phyloP scores from a whole-genome alignment of 92 coral and sea anemone genomes.

The Porites lobata region DNA sequence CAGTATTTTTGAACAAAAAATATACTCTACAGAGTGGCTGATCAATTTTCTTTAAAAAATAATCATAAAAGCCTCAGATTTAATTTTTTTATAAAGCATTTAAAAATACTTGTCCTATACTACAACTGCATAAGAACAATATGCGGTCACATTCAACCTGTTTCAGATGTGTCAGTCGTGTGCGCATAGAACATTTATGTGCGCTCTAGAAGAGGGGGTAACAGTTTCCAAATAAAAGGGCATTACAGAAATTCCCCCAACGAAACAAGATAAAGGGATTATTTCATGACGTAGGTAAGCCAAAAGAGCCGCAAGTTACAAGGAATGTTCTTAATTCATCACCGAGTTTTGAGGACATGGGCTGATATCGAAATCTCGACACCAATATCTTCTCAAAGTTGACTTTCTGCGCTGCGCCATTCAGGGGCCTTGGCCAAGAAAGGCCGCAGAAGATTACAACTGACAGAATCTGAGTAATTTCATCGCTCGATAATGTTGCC shows the following conservation, averaged over 20 bases:
- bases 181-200: neutral
- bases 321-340: conserved; percentile 57
- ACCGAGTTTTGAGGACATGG: conserved; percentile 31
- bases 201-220: neutral
- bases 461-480: neutral
- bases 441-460: neutral
- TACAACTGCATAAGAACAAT: neutral
- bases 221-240: conserved; percentile 24
- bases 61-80: neutral
- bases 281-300: conserved; percentile 37
- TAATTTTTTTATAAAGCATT: neutral
- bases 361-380: conserved; percentile 59
- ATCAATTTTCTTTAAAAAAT: conserved; percentile 36
- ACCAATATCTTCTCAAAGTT: conserved; percentile 33
- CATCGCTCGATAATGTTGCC: conserved; percentile 12
- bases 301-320: conserved; percentile 52
- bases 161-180: neutral
- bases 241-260: conserved; percentile 49
- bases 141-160: neutral
- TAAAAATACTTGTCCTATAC: neutral
- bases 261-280: conserved; percentile 56
- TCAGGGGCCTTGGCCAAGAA: conserved; percentile 23
- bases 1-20: conserved; percentile 6
- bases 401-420: conserved; percentile 12
- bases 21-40: neutral